Conservation (phyloP, 2,113 vertebrate genomes). For the Pavo muticus region DNA sequence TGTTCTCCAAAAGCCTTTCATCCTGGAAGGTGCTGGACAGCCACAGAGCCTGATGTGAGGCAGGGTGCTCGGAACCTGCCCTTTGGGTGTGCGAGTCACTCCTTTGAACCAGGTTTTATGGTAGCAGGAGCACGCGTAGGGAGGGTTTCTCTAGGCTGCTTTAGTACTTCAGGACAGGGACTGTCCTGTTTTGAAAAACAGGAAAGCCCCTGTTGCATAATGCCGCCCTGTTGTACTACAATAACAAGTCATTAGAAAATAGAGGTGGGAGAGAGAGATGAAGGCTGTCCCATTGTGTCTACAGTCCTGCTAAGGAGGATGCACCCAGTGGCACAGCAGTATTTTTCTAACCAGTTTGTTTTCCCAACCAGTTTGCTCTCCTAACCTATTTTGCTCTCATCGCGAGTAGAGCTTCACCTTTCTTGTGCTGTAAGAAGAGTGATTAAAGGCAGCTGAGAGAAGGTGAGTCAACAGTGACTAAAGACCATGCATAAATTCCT, state of each 20-base stretch:
- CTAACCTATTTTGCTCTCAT: neutral
- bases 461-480: conserved; percentile 47
- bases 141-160: neutral
- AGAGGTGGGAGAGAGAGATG: neutral
- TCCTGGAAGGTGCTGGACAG: neutral
- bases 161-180: neutral
- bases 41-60: neutral
- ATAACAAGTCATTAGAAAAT: neutral
- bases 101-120: neutral
- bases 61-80: neutral
- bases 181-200: neutral
- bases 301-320: neutral
- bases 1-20: conserved; percentile 27
- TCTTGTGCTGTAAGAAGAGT: neutral
- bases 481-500: conserved; percentile 53
- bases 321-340: neutral
- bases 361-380: conserved; percentile 9
- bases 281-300: neutral
- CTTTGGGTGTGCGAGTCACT: neutral
- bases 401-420: conserved; percentile 20
- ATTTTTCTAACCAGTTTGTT: conserved; percentile 5
- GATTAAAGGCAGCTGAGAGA: conserved; percentile 18
- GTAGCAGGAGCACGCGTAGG: neutral
- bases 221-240: neutral
- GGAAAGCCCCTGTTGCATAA: neutral